A percentile compares a stretch with the other conserved stretches of the same genome.
These are phyloP conservation scores for Anabacerthia variegaticeps DNA, from an alignment of 2,797 vertebrate species.

Conservation along the genomic window DNA sequence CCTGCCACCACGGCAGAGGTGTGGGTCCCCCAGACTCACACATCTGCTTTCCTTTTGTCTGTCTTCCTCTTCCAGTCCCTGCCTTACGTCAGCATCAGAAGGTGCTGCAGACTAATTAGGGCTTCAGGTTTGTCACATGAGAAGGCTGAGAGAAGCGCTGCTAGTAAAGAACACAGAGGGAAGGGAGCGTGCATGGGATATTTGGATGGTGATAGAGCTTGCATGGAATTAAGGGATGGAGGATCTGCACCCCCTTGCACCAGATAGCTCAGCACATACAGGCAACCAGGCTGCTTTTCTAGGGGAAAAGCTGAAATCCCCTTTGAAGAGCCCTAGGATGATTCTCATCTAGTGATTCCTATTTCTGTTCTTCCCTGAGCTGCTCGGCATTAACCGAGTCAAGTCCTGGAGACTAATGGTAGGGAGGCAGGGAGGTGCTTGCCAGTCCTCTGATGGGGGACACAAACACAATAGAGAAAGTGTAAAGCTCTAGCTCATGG, in stretches of 20 bases:
- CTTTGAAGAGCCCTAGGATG: background rate
- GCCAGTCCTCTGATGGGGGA: background rate
- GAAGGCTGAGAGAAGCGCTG: background rate
- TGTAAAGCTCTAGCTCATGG: background rate
- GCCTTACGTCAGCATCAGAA: background rate
- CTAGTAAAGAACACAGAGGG: background rate
- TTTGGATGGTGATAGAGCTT: fast-evolving
- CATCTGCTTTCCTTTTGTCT: background rate
- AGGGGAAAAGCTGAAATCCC: background rate
- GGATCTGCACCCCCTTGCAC: background rate
- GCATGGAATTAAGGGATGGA: fast-evolving
- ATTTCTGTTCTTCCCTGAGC: background rate
- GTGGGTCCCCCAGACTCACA: fast-evolving
- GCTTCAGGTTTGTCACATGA: background rate
- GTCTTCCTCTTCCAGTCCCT: background rate
- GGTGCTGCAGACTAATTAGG: background rate
- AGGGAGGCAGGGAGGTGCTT: background rate
- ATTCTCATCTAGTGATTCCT: background rate
- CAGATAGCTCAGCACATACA: background rate
- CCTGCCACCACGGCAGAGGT: fast-evolving
- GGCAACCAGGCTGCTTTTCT: background rate
- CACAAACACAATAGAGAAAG: background rate
- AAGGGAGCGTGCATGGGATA: fast-evolving
- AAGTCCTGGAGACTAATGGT: background rate
- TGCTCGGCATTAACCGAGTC: background rate